Evolutionary conservation across 1,140 invertebrate species (phyloP).

Genomic region (Papilio dardanus): DNA sequence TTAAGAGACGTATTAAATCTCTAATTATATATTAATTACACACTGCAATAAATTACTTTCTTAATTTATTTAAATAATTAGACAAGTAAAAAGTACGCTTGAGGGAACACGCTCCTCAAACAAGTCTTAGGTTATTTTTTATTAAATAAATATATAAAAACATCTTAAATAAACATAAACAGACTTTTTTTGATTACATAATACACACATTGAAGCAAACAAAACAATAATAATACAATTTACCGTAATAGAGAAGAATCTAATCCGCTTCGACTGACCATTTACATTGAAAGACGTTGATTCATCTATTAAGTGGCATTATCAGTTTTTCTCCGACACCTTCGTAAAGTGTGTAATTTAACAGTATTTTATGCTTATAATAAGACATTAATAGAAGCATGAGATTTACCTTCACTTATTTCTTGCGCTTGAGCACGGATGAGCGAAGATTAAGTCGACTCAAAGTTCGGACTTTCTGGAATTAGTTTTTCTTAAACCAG

Average conservation of each 20-base stretch:
- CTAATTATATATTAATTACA: neutral
- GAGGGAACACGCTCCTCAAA: too few relatives aligned
- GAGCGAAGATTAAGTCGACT: neutral
- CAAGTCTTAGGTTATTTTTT: neutral
- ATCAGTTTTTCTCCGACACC: constrained; percentile 25
- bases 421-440: neutral
- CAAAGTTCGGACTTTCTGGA: constrained; percentile 1
- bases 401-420: neutral
- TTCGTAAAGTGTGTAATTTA: constrained; percentile 22
- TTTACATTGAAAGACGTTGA: constrained; percentile 13
- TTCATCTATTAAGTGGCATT: constrained; percentile 9
- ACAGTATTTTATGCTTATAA: constrained; percentile 9
- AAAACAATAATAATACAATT: neutral
- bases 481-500: too few relatives aligned
- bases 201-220: neutral
- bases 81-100: too few relatives aligned
- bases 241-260: constrained; percentile 4
- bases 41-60: neutral
- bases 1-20: neutral
- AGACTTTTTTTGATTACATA: neutral
- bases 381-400: constrained; percentile 24
- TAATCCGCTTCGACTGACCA: constrained; percentile 12
- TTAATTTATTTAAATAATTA: neutral
- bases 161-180: neutral
- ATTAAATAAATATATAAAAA: neutral